Conservation (phyloP, 2,113 vertebrate genomes). For the Lamprologus sp. region DNA sequence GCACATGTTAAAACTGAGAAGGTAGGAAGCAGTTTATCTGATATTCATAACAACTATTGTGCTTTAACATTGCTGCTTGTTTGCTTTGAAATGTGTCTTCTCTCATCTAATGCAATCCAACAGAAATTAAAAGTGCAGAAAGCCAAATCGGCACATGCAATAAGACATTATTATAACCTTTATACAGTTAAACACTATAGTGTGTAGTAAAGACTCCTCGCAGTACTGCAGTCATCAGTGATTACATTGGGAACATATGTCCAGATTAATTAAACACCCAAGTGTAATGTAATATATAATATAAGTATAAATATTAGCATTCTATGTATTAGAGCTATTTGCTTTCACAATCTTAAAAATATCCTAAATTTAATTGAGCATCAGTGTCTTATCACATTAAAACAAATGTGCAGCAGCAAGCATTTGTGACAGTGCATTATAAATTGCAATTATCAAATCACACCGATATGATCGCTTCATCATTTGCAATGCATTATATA, state of each 20-base stretch:
- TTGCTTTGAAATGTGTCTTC: neutral
- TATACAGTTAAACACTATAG: neutral
- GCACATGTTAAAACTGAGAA: neutral
- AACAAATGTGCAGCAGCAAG: neutral
- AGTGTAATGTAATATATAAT: neutral
- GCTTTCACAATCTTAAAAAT: neutral
- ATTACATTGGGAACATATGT: neutral
- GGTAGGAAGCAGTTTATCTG: neutral
- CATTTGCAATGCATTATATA: neutral
- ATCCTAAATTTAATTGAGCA: neutral
- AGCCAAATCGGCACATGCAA: neutral
- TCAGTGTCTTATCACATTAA: neutral
- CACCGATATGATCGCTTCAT: neutral
- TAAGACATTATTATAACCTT: neutral
- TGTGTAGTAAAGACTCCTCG: neutral
- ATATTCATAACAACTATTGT: neutral
- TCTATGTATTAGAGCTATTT: neutral
- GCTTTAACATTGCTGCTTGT: neutral
- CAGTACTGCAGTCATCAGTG: neutral
- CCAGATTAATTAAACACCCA: neutral
- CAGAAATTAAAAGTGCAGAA: neutral
- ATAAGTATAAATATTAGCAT: neutral
- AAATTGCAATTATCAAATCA: neutral
- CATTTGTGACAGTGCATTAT: neutral
- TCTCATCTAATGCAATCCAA: neutral